A percentile compares a stretch with the other conserved stretches of the same genome.
Evolutionary conservation across 2,888 invertebrate genomes (phyloP).

Genomic region (Drosophila putrida): DNA sequence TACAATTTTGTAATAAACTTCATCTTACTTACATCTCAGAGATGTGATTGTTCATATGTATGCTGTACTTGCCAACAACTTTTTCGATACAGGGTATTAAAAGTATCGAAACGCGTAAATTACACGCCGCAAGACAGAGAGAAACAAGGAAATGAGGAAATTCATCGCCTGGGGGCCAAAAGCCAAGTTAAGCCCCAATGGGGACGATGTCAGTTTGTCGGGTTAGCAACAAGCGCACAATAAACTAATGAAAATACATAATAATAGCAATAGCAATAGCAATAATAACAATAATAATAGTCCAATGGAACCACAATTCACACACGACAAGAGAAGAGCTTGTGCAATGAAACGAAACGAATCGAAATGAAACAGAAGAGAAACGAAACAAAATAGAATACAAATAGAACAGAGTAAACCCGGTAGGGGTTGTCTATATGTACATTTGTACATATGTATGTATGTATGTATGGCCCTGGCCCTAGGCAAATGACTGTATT

Average conservation of each 20-base stretch:
- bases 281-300: conserved; percentile 61
- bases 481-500: conserved; percentile 61
- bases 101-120: conserved; percentile 54
- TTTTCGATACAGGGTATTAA: neutral
- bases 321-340: neutral
- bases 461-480: conserved; percentile 43
- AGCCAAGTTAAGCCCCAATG: conserved; percentile 12
- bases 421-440: conserved; percentile 10
- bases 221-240: conserved; percentile 62
- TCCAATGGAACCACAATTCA: conserved; percentile 50
- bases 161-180: neutral
- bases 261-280: conserved; percentile 60
- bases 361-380: conserved; percentile 24
- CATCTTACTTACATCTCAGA: no score
- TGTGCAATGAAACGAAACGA: conserved; percentile 7
- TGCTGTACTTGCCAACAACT: no score
- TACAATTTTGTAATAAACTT: no score
- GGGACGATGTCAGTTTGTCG: neutral
- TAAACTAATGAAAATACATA: conserved; percentile 52
- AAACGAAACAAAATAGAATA: conserved; percentile 28
- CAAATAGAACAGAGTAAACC: neutral
- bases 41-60: no score
- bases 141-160: conserved; percentile 6
- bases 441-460: neutral
- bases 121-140: conserved; percentile 37